phyloP scores from a whole-genome alignment of 1,140 invertebrate genomes.

The Heliothis virescens region DNA sequence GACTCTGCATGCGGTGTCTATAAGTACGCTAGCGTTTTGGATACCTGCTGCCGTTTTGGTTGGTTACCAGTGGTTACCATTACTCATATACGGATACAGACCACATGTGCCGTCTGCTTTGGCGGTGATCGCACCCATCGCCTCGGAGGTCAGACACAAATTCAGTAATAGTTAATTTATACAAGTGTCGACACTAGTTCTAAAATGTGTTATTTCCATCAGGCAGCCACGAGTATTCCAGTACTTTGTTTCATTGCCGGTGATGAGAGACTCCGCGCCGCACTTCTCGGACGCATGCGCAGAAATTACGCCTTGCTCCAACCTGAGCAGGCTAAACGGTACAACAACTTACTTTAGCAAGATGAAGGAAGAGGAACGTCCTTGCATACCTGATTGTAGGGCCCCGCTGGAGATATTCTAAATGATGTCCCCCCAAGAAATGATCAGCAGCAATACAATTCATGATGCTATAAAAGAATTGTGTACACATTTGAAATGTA shows the following conservation, averaged over 20 bases:
- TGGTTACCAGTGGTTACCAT: slow-evolving; percentile 78
- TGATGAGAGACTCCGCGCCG: slow-evolving; percentile 80
- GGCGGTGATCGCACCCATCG: slow-evolving; percentile 80
- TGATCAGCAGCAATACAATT: slow-evolving; percentile 17
- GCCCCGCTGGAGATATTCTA: not conserved
- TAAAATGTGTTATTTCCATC: slow-evolving; percentile 22
- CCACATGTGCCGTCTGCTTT: slow-evolving; percentile 77
- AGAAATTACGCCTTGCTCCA: slow-evolving; percentile 81
- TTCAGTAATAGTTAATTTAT: not conserved
- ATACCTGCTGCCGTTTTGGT: slow-evolving; percentile 78
- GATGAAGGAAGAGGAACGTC: not conserved
- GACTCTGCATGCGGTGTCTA: slow-evolving; percentile 76
- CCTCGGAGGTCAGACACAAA: slow-evolving; percentile 75
- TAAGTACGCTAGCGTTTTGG: slow-evolving; percentile 81
- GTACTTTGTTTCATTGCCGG: slow-evolving; percentile 81
- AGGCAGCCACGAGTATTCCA: slow-evolving; percentile 84
- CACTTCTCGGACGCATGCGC: slow-evolving; percentile 80
- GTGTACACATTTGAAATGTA: slow-evolving; percentile 20
- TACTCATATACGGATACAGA: slow-evolving; percentile 70
- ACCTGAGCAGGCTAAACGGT: slow-evolving; percentile 69
- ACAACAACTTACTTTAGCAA: slow-evolving; percentile 52
- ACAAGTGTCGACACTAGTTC: not conserved
- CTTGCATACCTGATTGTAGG: not conserved
- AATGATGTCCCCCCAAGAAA: not conserved
- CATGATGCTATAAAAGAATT: slow-evolving; percentile 36